A percentile compares a stretch with the other conserved stretches of the same genome.
phyloP scores from a whole-genome alignment of 2,888 invertebrate species.

The Cosmorhoe ocellata region DNA sequence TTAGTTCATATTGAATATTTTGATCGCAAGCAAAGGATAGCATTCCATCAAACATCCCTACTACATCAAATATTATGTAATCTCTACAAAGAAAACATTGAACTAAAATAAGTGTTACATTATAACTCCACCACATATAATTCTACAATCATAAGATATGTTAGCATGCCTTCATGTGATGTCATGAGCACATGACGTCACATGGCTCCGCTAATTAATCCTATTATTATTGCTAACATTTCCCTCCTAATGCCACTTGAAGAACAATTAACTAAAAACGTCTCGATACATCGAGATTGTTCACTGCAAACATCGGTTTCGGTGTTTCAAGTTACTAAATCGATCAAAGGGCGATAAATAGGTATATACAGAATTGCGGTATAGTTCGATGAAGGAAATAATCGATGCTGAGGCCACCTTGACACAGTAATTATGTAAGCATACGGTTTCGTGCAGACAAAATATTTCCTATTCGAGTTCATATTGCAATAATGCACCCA shows the following conservation, averaged over 20 bases:
- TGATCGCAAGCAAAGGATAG: slow-evolving; percentile 46
- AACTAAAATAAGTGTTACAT: slow-evolving; percentile 76
- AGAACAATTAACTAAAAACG: slow-evolving; percentile 36
- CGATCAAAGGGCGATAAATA: slow-evolving; percentile 47
- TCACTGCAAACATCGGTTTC: slow-evolving; percentile 26
- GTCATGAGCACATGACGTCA: slow-evolving; percentile 13
- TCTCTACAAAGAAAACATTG: slow-evolving; percentile 75
- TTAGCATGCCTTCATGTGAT: slow-evolving; percentile 59
- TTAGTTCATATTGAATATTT: slow-evolving; percentile 2
- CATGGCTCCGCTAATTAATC: slow-evolving; percentile 66
- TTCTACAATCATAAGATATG: slow-evolving; percentile 74
- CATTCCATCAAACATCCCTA: slow-evolving; percentile 68
- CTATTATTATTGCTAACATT: slow-evolving; percentile 71
- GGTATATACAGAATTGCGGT: slow-evolving; percentile 40
- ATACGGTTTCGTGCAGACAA: slow-evolving; percentile 31
- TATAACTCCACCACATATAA: slow-evolving; percentile 57
- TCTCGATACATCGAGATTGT: slow-evolving; percentile 31
- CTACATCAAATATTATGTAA: slow-evolving; percentile 69
- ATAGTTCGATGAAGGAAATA: slow-evolving; percentile 38
- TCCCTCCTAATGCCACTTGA: slow-evolving; percentile 55
- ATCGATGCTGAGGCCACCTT: slow-evolving; percentile 46
- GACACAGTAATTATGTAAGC: slow-evolving; percentile 39
- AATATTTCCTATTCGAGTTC: slow-evolving; percentile 15
- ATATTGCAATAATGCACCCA: slow-evolving; percentile 21
- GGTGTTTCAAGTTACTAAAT: slow-evolving; percentile 43